Conservation (phyloP, 2,888 invertebrate species). For the Ariolimax columbianus region DNA sequence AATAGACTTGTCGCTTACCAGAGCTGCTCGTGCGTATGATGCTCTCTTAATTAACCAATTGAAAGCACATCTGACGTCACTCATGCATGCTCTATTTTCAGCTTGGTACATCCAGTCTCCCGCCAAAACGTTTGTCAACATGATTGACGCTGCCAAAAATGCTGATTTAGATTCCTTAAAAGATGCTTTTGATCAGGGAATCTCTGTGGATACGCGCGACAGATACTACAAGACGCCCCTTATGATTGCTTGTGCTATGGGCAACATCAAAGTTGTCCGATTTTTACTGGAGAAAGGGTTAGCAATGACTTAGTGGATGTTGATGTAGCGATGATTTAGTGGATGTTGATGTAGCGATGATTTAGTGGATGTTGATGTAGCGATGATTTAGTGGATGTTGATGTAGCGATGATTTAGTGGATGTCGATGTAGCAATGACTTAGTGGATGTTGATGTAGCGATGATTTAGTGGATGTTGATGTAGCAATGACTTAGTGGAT, state of each 20-base stretch:
- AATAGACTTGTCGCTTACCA: too few relatives aligned
- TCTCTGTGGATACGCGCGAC: slow-evolving; percentile 76
- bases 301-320: slow-evolving; percentile 37
- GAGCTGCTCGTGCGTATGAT: too few relatives aligned
- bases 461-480: too few relatives aligned
- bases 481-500: too few relatives aligned
- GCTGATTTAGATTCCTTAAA: slow-evolving; percentile 76
- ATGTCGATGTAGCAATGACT: too few relatives aligned
- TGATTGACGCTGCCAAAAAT: slow-evolving; percentile 77
- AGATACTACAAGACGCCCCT: slow-evolving; percentile 79
- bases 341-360: too few relatives aligned
- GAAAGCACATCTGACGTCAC: background rate
- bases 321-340: too few relatives aligned
- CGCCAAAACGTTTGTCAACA: slow-evolving; percentile 74
- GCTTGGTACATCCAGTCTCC: slow-evolving; percentile 78
- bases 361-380: too few relatives aligned
- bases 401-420: too few relatives aligned
- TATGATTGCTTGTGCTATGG: slow-evolving; percentile 76
- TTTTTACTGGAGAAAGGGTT: slow-evolving; percentile 77
- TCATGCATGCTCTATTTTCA: slow-evolving; percentile 46
- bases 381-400: too few relatives aligned
- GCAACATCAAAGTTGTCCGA: slow-evolving; percentile 75
- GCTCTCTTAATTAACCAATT: too few relatives aligned
- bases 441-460: too few relatives aligned
- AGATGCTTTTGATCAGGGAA: slow-evolving; percentile 72